Conservation (phyloP, 2,888 invertebrate genomes). For the Hyposoter didymator region DNA sequence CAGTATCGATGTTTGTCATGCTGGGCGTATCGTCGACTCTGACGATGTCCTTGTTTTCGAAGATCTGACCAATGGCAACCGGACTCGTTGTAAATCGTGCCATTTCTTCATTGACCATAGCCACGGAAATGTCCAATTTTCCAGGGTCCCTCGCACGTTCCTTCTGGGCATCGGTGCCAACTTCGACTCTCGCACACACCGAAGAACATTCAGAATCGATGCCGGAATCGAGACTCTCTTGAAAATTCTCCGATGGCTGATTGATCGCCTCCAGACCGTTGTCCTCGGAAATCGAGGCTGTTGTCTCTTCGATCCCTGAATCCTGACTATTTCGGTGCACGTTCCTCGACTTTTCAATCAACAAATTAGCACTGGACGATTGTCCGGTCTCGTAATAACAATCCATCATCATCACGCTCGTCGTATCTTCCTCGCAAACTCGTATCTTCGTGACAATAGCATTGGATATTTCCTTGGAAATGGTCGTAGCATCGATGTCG, state of each 20-base stretch:
- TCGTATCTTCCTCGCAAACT: slow-evolving; percentile 52
- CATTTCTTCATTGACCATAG: slow-evolving; percentile 13
- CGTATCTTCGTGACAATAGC: slow-evolving; percentile 56
- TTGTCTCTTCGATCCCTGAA: slow-evolving; percentile 74
- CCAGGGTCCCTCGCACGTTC: slow-evolving; percentile 60
- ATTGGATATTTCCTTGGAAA: slow-evolving; percentile 65
- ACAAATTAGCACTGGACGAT: slow-evolving; percentile 70
- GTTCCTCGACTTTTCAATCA: slow-evolving; percentile 71
- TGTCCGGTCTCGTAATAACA: slow-evolving; percentile 55
- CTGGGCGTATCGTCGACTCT: slow-evolving; percentile 8
- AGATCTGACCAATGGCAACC: slow-evolving; percentile 30
- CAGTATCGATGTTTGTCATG: slow-evolving; percentile 35
- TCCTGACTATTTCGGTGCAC: slow-evolving; percentile 75
- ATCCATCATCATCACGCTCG: slow-evolving; percentile 53
- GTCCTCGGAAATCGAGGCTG: slow-evolving; percentile 71
- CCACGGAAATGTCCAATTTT: slow-evolving; percentile 26
- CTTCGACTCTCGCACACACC: slow-evolving; percentile 68
- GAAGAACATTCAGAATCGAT: slow-evolving; percentile 78
- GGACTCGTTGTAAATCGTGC: slow-evolving; percentile 16
- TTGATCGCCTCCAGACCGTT: slow-evolving; percentile 60
- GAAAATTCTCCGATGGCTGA: slow-evolving; percentile 70
- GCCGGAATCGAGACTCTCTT: slow-evolving; percentile 76
- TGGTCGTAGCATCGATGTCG: slow-evolving; percentile 69
- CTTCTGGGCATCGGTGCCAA: slow-evolving; percentile 54
- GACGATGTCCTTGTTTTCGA: slow-evolving; percentile 22